Evolutionary conservation across 2,797 vertebrate species (phyloP).

Genomic region (Distichodus sexfasciatus): DNA sequence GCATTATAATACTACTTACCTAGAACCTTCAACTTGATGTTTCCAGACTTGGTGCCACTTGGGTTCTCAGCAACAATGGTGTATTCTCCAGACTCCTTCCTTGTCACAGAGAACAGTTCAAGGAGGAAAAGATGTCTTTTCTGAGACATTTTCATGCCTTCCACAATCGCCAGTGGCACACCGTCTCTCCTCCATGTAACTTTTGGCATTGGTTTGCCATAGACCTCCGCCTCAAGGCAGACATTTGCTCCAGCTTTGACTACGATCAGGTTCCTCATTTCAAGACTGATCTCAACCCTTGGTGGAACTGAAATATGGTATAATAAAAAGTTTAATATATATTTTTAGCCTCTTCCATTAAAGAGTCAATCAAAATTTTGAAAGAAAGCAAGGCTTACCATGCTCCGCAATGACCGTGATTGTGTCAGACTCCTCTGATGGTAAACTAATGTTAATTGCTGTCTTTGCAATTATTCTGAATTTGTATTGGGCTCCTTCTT

Average conservation of each 20-base stretch:
- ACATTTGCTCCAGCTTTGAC: conserved; percentile 95
- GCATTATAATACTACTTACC: conserved; percentile 62
- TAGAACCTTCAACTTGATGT: conserved; percentile 86
- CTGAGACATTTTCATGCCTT: conserved; percentile 89
- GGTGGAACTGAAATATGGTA: conserved; percentile 83
- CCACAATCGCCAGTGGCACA: conserved; percentile 75
- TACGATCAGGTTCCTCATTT: conserved; percentile 91
- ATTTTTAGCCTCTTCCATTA: neutral
- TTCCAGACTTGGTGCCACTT: conserved; percentile 89
- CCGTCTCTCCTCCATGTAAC: conserved; percentile 90
- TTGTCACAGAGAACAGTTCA: conserved; percentile 90
- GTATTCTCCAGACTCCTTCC: conserved; percentile 96
- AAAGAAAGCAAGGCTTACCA: conserved; percentile 70
- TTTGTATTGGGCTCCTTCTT: conserved; percentile 89
- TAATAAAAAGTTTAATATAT: neutral
- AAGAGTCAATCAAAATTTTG: conserved; percentile 3
- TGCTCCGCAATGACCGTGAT: conserved; percentile 89
- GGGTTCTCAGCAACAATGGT: conserved; percentile 90
- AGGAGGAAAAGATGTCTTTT: conserved; percentile 86
- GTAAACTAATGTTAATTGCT: conserved; percentile 85
- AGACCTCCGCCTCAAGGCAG: conserved; percentile 87
- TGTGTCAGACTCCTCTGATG: conserved; percentile 93
- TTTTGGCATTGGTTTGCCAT: conserved; percentile 91
- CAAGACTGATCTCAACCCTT: conserved; percentile 87
- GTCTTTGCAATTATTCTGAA: conserved; percentile 95